Evolutionary conservation across 2,113 vertebrate genomes (phyloP).

Genomic region (Grus americana): DNA sequence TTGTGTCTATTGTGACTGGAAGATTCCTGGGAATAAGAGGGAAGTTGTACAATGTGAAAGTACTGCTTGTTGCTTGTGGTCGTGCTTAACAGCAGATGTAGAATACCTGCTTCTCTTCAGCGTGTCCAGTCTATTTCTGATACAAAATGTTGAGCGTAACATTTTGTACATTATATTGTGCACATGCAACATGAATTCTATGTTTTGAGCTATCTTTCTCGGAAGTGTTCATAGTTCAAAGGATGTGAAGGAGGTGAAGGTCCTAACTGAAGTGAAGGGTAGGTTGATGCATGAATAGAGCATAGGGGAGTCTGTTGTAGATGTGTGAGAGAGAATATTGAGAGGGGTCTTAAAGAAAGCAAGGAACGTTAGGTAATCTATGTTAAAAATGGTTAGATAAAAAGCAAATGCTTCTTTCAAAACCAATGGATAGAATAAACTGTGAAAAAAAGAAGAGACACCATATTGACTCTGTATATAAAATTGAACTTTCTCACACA

Average conservation of each 20-base stretch:
- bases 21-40: neutral
- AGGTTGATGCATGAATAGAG: neutral
- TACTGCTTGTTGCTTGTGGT: neutral
- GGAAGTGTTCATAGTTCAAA: neutral
- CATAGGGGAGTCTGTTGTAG: rapidly evolving
- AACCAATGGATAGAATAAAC: neutral
- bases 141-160: neutral
- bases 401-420: neutral
- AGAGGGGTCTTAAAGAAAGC: neutral
- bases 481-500: neutral
- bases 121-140: neutral
- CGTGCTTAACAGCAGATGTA: neutral
- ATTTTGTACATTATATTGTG: rapidly evolving
- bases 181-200: rapidly evolving
- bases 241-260: neutral
- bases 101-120: neutral
- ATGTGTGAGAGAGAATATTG: neutral
- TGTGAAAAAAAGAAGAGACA: neutral
- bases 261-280: neutral
- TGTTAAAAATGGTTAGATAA: neutral
- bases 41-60: neutral
- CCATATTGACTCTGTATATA: neutral
- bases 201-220: neutral
- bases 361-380: neutral
- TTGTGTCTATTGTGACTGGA: neutral